phyloP scores from a whole-genome alignment of 2,888 invertebrate genomes.

The Pheosia gnoma region DNA sequence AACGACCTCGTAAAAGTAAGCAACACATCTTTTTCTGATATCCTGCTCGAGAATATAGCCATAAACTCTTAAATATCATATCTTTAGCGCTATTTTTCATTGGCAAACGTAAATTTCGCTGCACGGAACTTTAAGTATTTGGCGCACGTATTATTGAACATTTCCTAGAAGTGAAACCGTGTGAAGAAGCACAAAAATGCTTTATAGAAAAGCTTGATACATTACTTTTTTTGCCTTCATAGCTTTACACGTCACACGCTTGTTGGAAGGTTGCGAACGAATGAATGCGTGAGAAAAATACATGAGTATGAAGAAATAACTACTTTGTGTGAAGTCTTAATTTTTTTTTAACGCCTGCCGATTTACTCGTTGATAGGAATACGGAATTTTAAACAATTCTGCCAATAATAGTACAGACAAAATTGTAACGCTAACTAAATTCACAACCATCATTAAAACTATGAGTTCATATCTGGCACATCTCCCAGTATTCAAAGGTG shows the following conservation, averaged over 20 bases:
- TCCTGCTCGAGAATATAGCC: conserved; percentile 29
- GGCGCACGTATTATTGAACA: conserved; percentile 24
- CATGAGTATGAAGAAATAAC: not conserved
- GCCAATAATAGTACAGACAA: no score
- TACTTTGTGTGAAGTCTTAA: not conserved
- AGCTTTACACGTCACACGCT: not conserved
- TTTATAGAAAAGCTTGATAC: conserved; percentile 15
- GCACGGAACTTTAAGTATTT: conserved; percentile 13
- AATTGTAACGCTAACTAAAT: not conserved
- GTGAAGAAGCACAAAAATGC: conserved; percentile 13
- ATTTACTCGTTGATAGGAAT: no score
- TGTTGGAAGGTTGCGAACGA: not conserved
- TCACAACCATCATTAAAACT: conserved; percentile 11
- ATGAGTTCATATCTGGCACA: conserved; percentile 17
- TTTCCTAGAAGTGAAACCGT: conserved; percentile 23
- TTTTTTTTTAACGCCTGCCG: not conserved
- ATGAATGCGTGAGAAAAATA: conserved; percentile 5
- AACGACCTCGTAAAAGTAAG: conserved; percentile 9
- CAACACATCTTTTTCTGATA: conserved; percentile 22
- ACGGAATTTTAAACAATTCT: no score
- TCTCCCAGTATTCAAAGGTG: conserved; percentile 21
- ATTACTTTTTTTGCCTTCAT: conserved; percentile 11
- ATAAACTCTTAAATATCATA: conserved; percentile 27
- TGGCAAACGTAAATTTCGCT: conserved; percentile 12
- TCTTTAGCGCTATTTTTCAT: conserved; percentile 23